phyloP scores from a whole-genome alignment of 2,797 vertebrate species.

The Melanotaenia pygmaea region DNA sequence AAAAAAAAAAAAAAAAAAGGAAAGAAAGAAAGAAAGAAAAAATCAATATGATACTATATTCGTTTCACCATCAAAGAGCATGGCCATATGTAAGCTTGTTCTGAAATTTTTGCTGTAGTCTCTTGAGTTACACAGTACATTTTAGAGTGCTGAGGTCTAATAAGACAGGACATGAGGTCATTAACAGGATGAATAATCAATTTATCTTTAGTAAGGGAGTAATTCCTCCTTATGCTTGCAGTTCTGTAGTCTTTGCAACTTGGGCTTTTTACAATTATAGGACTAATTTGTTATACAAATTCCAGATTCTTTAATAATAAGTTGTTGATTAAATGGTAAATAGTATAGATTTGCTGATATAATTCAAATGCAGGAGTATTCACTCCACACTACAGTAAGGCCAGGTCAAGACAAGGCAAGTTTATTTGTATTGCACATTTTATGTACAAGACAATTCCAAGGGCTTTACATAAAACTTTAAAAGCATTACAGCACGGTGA shows the following conservation, averaged over 20 bases:
- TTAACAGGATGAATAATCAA: constrained; percentile 77
- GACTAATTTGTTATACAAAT: constrained; percentile 69
- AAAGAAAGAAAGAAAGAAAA: neutral
- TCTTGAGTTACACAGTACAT: constrained; percentile 26
- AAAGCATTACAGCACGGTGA: too few relatives aligned
- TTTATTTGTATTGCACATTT: too few relatives aligned
- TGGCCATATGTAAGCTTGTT: constrained; percentile 23
- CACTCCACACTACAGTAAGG: constrained; percentile 7
- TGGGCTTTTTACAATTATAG: constrained; percentile 69
- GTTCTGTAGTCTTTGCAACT: constrained; percentile 54
- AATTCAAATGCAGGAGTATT: constrained; percentile 35
- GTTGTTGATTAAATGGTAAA: constrained; percentile 59
- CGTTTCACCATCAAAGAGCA: constrained; percentile 29
- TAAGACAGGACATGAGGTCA: constrained; percentile 61
- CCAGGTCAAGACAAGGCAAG: too few relatives aligned
- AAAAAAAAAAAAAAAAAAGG: too few relatives aligned
- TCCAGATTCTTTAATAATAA: constrained; percentile 53
- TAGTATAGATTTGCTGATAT: constrained; percentile 54
- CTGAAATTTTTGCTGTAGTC: constrained; percentile 33
- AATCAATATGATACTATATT: constrained; percentile 2
- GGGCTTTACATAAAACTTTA: too few relatives aligned
- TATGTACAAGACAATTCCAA: too few relatives aligned
- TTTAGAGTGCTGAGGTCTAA: constrained; percentile 54
- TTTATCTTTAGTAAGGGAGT: constrained; percentile 55
- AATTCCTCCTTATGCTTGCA: constrained; percentile 71